Base-by-base conservation (phyloP, 2,888 invertebrate species). In the Tromatobia lineatoria region DNA sequence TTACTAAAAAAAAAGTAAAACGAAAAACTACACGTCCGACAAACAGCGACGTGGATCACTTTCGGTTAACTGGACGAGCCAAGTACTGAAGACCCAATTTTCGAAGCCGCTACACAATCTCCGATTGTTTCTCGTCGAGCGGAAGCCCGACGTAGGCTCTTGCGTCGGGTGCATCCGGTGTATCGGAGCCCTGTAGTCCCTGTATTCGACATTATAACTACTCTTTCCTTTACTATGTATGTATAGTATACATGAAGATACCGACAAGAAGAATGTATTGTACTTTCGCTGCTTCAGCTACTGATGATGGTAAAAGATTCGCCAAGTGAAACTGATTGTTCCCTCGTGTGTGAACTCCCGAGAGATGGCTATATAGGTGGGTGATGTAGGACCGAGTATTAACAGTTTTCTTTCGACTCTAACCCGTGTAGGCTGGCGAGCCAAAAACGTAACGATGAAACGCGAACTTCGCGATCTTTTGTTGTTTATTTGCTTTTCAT, bases 271-370 rank as follows among this genome's bases (percentile, higher is more conserved):
- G 18, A 64, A 18, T 42, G 64, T 38, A 10, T 77, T 83, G 70
- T 89, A 93, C 93, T 93, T 93, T 93, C 93, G 92, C 93, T 92
- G 83, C 83, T 89, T 86, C 69, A 70, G 45, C 64, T 70, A 61
- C 78, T 85, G 81, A 85, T 86, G 83, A 85, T 85, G 86, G 86
- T 84, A 87, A 88, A 90, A 85, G 86, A 87, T 90, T 88, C 85
- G 69, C 88, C 87, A 82, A 93, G 93, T 91, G 93, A 93, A 92
- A 93, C 92, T 90, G 88, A 93, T 93, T 93, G 93, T 93, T 92
- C 90, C 87, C 86, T 90, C 87, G 89, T 89, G 91, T 91, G 91
- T 89, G 91, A 93, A 92, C 86, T 83, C 86, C 89, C 83, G 81
- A 34, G 59, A 79, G 66, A 34, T 90, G 90, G 90, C 90, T 93